Evolutionary conservation across 2,797 vertebrate genomes (phyloP).

Genomic region (Falco concolor): DNA sequence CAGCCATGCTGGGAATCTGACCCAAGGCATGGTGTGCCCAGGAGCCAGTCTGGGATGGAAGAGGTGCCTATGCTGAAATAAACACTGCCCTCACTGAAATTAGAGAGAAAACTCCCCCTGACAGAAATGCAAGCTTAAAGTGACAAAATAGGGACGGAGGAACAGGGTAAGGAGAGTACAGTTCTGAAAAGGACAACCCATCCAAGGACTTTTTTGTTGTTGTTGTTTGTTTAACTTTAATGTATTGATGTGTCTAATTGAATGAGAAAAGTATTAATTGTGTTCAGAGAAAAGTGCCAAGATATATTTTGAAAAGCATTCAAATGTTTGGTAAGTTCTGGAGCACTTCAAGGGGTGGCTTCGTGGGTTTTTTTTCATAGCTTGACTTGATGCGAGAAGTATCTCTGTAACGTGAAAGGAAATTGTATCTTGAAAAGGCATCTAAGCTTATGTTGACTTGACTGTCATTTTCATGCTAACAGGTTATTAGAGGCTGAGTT

Average conservation of each 20-base stretch:
- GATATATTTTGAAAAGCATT: neutral
- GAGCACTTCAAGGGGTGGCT: neutral
- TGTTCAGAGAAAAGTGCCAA: neutral
- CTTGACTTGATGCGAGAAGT: neutral
- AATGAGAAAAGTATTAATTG: neutral
- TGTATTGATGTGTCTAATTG: neutral
- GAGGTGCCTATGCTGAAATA: neutral
- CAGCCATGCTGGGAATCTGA: neutral
- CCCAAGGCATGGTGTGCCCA: neutral
- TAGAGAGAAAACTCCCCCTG: neutral
- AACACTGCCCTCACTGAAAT: neutral
- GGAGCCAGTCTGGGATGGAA: neutral
- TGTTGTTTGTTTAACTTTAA: neutral
- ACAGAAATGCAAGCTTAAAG: neutral
- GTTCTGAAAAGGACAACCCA: neutral
- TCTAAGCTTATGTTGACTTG: neutral
- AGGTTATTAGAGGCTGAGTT: conserved; percentile 18
- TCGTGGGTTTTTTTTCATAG: neutral
- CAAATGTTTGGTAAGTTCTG: neutral
- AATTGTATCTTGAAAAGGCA: neutral
- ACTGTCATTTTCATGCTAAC: conserved; percentile 29
- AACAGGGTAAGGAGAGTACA: neutral
- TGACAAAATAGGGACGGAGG: neutral
- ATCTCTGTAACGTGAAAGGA: neutral
- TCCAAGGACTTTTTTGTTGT: neutral